These are phyloP conservation scores for Penaeus japonicus DNA, from an alignment of 1,140 invertebrate genomes.

Conservation along the genomic window DNA sequence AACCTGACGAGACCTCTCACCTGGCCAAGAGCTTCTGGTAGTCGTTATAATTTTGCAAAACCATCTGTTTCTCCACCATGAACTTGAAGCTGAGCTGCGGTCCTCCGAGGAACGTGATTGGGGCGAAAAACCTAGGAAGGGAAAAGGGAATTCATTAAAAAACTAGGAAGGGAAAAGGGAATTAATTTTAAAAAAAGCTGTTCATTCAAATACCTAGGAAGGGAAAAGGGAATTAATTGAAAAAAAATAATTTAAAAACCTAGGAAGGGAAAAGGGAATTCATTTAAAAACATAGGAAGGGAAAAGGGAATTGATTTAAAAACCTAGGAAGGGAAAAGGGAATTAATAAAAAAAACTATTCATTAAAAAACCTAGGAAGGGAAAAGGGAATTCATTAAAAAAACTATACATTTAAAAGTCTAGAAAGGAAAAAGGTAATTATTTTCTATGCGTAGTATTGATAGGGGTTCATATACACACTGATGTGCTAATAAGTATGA, in stretches of 20 bases:
- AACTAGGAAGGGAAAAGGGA: neutral
- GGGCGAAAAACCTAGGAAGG: conserved; percentile 42
- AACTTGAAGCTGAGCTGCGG: conserved; percentile 45
- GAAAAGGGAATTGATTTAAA: neutral
- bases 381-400: too few species aligned
- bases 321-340: neutral
- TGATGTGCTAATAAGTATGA: neutral
- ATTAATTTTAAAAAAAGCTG: neutral
- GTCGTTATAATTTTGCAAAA: conserved; percentile 56
- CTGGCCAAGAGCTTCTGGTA: conserved; percentile 58
- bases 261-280: neutral
- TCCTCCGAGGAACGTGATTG: conserved; percentile 46
- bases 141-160: too few species aligned
- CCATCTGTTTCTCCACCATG: conserved; percentile 53
- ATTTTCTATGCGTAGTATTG: neutral
- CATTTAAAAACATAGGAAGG: too few species aligned
- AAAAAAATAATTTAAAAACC: conserved; percentile 21
- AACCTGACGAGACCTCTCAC: conserved; percentile 10
- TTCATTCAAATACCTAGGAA: neutral
- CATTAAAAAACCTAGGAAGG: conserved; percentile 35
- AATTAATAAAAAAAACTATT: neutral
- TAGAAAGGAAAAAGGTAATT: neutral
- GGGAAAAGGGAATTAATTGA: neutral
- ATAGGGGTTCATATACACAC: neutral
- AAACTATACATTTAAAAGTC: conserved; percentile 7